Base-by-base conservation (phyloP, 1,140 invertebrate species). In the Diorhabda carinulata region DNA sequence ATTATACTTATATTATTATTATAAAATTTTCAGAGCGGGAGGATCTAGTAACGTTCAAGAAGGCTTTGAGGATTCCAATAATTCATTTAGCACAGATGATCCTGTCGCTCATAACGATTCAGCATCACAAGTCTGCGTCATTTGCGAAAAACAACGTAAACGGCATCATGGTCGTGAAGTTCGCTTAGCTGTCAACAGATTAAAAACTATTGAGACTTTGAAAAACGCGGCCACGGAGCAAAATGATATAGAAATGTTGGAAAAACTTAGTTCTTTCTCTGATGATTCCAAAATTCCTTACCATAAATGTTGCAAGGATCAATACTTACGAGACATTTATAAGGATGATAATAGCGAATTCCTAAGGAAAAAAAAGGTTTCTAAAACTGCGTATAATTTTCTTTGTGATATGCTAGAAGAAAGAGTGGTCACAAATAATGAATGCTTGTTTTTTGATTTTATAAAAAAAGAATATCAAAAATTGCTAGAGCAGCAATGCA, bases 251-350 rank as follows among this genome's bases (percentile, higher is more conserved):
- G 42, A 57, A 56, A 70, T 70, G 64, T 67, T 66, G 64, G 69
- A 70, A 70, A 70, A 66, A 58, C 62, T 70, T 57, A 66, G 69
- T 70, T 66, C 64, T 70, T 70, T 61, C 56, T 59, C 64, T 47
- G 69, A 70, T 61, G 60, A 62, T 57, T 66, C 69, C 3, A 61
- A 61, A 60, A 70, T 70, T 66, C 59, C 57, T 43, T 70, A 70
- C 56, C 68, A 70, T 70, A 70, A 70, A 70, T 70, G 68, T 62
- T 70, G 62, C 56, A 70, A 70, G 56, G 68, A 70, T 65, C 66
- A 61, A 61, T 68, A 68, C 42, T 70, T 70, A 58, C 68, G 62
- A 41, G 58, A n/a, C n/a, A n/a, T n/a, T n/a, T n/a, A n/a, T n/a
- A n/a, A n/a, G n/a, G n/a, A n/a, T n/a, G n/a, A n/a, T n/a, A n/a